These are phyloP conservation scores for Australoheros scitulus DNA, from an alignment of 2,113 vertebrate genomes.

Conservation along the genomic window DNA sequence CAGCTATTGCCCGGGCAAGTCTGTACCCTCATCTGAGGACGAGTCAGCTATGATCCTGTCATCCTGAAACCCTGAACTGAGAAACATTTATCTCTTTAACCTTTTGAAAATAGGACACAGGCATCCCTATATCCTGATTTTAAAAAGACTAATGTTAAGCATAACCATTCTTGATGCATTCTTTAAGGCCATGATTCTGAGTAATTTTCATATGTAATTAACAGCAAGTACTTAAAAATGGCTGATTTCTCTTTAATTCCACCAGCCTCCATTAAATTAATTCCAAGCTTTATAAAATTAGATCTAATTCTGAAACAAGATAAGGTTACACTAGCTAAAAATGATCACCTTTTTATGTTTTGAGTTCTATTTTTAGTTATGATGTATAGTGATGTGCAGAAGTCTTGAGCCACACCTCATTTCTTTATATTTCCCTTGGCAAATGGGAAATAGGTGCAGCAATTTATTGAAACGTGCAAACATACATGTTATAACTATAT, in stretches of 20 bases:
- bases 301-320: no score
- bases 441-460: background rate
- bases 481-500: background rate
- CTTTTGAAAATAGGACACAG: background rate
- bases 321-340: background rate
- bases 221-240: background rate
- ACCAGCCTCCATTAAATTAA: background rate
- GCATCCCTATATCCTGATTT: background rate
- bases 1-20: background rate
- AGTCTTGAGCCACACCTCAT: background rate
- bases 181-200: background rate
- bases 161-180: background rate
- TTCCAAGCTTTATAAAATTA: background rate
- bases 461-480: background rate
- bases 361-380: no score
- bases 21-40: background rate
- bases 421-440: background rate
- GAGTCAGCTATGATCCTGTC: background rate
- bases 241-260: background rate
- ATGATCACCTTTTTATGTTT: no score
- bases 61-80: background rate
- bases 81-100: background rate
- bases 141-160: accelerated
- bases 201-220: background rate
- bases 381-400: background rate